Evolutionary conservation across 2,113 vertebrate species (phyloP).

Genomic region (Galbula dea): DNA sequence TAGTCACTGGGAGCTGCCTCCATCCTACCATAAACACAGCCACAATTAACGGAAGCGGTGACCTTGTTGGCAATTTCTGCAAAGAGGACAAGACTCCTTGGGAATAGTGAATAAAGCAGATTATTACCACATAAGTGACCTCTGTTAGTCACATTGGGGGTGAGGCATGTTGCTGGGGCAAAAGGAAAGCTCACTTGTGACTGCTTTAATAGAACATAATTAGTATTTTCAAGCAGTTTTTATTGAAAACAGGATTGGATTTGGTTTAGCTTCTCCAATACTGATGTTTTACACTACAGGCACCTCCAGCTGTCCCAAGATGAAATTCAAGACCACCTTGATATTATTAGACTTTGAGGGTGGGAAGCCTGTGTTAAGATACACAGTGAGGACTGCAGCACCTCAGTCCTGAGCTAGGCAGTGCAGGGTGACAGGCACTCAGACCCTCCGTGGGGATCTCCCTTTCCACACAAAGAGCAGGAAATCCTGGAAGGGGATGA

Average conservation of each 20-base stretch:
- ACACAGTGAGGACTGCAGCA: neutral
- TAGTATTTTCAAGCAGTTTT: neutral
- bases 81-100: neutral
- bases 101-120: conserved; percentile 2
- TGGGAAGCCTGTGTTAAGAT: neutral
- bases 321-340: neutral
- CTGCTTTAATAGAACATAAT: neutral
- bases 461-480: neutral
- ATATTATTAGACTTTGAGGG: neutral
- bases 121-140: neutral
- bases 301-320: neutral
- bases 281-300: neutral
- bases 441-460: rapidly evolving
- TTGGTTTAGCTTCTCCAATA: neutral
- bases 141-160: neutral
- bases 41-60: conserved; percentile 37
- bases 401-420: neutral
- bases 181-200: neutral
- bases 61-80: conserved; percentile 9
- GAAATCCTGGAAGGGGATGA: neutral
- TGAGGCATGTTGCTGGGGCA: neutral
- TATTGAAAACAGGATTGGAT: neutral
- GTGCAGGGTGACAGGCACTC: neutral
- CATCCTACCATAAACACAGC: neutral
- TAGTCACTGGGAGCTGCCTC: neutral